Conservation (phyloP, 2,113 vertebrate genomes). For the Tyto alba region DNA sequence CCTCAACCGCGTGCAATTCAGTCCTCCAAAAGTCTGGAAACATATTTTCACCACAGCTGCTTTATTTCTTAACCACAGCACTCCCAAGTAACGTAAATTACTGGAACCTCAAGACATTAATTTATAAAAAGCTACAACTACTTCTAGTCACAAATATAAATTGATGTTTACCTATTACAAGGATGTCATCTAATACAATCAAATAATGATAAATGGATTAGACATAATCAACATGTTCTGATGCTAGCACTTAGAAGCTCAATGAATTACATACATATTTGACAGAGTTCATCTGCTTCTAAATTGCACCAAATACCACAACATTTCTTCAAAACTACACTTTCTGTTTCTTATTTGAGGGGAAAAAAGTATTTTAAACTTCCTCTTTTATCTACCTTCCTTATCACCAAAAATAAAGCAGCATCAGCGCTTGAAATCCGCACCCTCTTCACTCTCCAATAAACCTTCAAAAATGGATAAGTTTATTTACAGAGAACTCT, state of each 20-base stretch:
- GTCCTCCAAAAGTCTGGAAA: background rate
- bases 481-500: background rate
- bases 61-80: background rate
- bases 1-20: background rate
- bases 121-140: background rate
- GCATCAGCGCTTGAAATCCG: background rate
- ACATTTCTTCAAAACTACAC: background rate
- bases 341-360: background rate
- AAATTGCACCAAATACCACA: background rate
- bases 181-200: background rate
- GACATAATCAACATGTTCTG: background rate
- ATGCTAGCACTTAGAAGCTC: background rate
- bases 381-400: background rate
- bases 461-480: background rate
- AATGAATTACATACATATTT: background rate
- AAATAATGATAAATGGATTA: background rate
- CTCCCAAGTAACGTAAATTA: background rate
- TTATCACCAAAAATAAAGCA: background rate
- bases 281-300: background rate
- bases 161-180: background rate
- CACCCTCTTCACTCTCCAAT: background rate
- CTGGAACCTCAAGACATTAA: background rate
- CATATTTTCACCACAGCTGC: background rate
- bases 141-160: background rate
- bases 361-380: background rate